These are phyloP conservation scores for Athetis lepigone DNA, from an alignment of 2,888 invertebrate species.

Conservation along the genomic window DNA sequence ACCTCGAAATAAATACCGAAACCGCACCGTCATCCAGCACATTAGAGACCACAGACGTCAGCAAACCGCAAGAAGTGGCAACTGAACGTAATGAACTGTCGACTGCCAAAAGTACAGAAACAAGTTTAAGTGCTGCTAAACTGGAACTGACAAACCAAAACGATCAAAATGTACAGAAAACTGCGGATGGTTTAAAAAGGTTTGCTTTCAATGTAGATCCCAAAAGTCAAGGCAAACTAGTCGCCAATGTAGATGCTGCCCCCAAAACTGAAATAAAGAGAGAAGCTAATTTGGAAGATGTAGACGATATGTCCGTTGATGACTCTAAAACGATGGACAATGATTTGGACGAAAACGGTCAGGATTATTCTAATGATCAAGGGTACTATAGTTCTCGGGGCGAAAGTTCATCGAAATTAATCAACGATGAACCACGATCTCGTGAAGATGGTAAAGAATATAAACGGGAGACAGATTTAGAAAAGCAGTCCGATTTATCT, in stretches of 20 bases:
- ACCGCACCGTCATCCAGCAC: constrained; percentile 62
- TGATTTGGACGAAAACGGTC: constrained; percentile 59
- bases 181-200: constrained; percentile 61
- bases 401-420: constrained; percentile 71
- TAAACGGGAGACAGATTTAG: constrained; percentile 74
- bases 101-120: constrained; percentile 70
- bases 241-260: constrained; percentile 61
- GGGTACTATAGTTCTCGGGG: constrained; percentile 70
- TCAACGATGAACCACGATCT: constrained; percentile 69
- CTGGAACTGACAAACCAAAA: constrained; percentile 60
- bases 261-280: constrained; percentile 80
- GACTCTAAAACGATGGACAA: constrained; percentile 66
- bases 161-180: constrained; percentile 60
- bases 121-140: constrained; percentile 65
- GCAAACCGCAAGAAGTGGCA: constrained; percentile 67
- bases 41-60: constrained; percentile 70
- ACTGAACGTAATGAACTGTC: constrained; percentile 67
- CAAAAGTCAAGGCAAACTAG: constrained; percentile 65
- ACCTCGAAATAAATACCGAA: constrained; percentile 69
- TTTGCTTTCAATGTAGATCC: constrained; percentile 56
- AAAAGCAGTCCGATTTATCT: constrained; percentile 68
- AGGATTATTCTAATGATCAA: constrained; percentile 69
- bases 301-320: constrained; percentile 62
- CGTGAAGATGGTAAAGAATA: constrained; percentile 67
- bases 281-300: constrained; percentile 73